Evolutionary conservation across 2,888 invertebrate species (phyloP), one percentile per base, ranked within the genome.

Genomic region (Ferrisia virgata): DNA sequence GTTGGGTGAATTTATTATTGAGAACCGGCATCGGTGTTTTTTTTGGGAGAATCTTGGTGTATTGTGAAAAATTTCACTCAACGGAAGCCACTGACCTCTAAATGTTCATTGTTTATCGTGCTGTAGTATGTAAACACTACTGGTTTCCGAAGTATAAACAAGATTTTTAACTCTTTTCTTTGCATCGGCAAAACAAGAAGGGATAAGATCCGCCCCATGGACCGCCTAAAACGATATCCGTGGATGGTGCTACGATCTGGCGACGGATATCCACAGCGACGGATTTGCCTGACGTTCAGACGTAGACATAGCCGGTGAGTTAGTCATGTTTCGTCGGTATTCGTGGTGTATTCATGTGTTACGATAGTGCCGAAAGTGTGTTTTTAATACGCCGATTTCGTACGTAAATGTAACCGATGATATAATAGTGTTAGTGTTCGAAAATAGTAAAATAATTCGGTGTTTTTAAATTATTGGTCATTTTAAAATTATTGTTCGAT

Each of bases 71-170:
- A 76, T 76, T 76, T 76, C 18, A 36, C 72, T 76, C 72, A 76
- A 76, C 72, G 72, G 72, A 76, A 76, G 72, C 72, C 72, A 76
- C 36, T 76, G 72, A 76, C 72, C 72, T 76, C 72, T 76, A 36
- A 76, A 76, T 76, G 72, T 76, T 33, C 64, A 36, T 76, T 76
- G 36, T 76, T 33, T 76, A 76, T 76, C 33, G 72, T 36, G 72
- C 33, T n/a, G 18, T 22, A 53, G 36, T 76, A 76, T 76, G 72
- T 76, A 76, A 76, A 76, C 72, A 76, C 72, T 76, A 76, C 72
- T 76, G 28, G 72, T 76, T 76, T 36, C 33, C 0, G 72, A 18
- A 76, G n/a, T 22, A 76, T 36, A 36, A 76, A 36, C 72, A 76
- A 36, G 72, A 76, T 18, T 76, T 36, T 11, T 64, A 28, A 13